phyloP scores from a whole-genome alignment of 2,888 invertebrate species.

The Cistogaster globosa region DNA sequence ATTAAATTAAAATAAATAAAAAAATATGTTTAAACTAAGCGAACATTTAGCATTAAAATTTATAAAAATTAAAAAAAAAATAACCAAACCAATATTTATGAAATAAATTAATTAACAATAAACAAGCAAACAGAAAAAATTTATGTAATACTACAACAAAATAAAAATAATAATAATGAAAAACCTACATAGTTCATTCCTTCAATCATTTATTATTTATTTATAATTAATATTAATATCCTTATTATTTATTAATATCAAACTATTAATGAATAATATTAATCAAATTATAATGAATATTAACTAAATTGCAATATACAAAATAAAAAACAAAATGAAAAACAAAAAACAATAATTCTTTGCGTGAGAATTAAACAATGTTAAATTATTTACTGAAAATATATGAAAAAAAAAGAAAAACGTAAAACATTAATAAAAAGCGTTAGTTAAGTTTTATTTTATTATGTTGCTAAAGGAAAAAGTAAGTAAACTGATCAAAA shows the following conservation, averaged over 20 bases:
- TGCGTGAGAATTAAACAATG: conserved; percentile 83
- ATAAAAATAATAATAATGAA: conserved; percentile 38
- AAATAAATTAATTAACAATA: conserved; percentile 54
- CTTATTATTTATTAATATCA: conserved; percentile 66
- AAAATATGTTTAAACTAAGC: conserved; percentile 52
- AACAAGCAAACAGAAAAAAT: conserved; percentile 59
- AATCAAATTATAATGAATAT: conserved; percentile 69
- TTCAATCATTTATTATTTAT: conserved; percentile 67
- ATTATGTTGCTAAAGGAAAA: background rate
- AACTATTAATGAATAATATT: conserved; percentile 66
- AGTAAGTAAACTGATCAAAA: background rate
- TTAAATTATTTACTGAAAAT: conserved; percentile 83
- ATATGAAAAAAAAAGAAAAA: conserved; percentile 78
- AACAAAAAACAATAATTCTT: conserved; percentile 82
- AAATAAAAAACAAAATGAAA: conserved; percentile 72
- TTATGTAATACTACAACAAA: conserved; percentile 63
- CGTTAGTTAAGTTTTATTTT: too few species aligned
- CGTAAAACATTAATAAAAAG: too few species aligned
- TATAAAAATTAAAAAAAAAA: conserved; percentile 39
- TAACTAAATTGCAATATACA: conserved; percentile 64
- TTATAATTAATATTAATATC: conserved; percentile 60
- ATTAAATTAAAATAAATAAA: conserved; percentile 27
- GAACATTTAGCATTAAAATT: conserved; percentile 57
- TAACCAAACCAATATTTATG: conserved; percentile 49
- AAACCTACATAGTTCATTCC: conserved; percentile 58